phyloP scores from a whole-genome alignment of 2,113 vertebrate species.

The Corvus hawaiiensis region DNA sequence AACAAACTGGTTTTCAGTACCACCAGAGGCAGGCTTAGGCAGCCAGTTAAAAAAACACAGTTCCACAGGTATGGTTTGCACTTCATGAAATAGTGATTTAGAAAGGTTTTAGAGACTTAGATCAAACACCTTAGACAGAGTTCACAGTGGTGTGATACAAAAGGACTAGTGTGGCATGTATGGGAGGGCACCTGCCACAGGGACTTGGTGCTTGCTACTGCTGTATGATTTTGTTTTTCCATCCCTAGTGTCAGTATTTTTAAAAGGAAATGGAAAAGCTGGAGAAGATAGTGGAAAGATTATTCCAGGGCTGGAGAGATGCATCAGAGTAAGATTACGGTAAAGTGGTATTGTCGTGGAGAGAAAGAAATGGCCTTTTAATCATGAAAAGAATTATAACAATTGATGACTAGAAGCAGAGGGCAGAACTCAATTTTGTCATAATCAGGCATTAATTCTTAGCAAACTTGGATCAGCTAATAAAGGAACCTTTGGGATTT shows the following conservation, averaged over 20 bases:
- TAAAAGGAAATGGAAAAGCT: not conserved
- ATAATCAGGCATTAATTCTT: not conserved
- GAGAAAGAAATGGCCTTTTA: not conserved
- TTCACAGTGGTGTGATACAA: not conserved
- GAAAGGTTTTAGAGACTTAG: not conserved
- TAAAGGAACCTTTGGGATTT: not conserved
- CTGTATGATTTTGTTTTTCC: not conserved
- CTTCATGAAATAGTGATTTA: not conserved
- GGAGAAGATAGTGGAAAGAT: not conserved
- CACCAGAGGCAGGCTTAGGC: not conserved
- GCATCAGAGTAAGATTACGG: not conserved
- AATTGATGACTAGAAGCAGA: not conserved
- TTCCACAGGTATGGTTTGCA: not conserved
- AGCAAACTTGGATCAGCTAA: not conserved
- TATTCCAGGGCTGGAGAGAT: not conserved
- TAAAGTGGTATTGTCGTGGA: not conserved
- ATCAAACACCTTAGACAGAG: not conserved
- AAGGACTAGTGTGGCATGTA: not conserved
- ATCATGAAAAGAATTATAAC: not conserved
- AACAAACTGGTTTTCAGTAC: not conserved
- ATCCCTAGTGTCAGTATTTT: not conserved
- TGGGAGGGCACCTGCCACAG: not conserved
- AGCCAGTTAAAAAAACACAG: not conserved
- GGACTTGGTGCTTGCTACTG: not conserved
- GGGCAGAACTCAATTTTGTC: not conserved